These are phyloP conservation scores for Catonia carolina DNA, from an alignment of 2,888 invertebrate species.

Conservation along the genomic window DNA sequence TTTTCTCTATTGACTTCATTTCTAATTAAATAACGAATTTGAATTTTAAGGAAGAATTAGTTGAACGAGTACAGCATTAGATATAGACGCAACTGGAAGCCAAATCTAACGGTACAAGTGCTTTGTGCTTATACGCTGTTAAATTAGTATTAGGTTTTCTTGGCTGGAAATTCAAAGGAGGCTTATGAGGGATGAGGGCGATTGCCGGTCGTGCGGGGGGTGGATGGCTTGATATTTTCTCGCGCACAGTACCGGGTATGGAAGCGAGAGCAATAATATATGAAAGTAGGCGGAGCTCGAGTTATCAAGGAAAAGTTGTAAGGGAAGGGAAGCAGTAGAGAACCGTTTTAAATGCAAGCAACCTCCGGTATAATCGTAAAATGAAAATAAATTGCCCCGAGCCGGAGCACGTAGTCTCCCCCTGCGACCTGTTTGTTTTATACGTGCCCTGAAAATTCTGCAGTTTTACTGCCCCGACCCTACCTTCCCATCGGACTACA, in stretches of 20 bases:
- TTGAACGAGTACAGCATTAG: too few relatives aligned
- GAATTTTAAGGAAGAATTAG: too few relatives aligned
- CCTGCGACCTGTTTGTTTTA: conserved; percentile 29
- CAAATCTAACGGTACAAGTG: neutral
- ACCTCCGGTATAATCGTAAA: conserved; percentile 30
- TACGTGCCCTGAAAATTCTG: conserved; percentile 31
- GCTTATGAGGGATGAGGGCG: conserved; percentile 6
- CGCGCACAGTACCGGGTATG: conserved; percentile 16
- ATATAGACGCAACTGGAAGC: too few relatives aligned
- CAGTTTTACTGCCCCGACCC: conserved; percentile 16
- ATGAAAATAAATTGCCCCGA: conserved; percentile 31
- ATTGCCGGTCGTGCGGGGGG: neutral
- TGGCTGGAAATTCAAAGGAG: conserved; percentile 12
- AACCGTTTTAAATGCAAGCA: conserved; percentile 20
- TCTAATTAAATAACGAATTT: too few relatives aligned
- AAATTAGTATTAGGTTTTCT: conserved; percentile 13
- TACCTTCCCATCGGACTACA: neutral
- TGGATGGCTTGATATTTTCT: conserved; percentile 10
- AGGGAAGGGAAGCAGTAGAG: neutral
- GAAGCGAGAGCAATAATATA: conserved; percentile 17
- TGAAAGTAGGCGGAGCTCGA: conserved; percentile 16
- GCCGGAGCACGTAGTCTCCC: conserved; percentile 22
- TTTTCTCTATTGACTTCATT: too few relatives aligned
- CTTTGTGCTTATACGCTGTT: conserved; percentile 14
- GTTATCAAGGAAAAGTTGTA: conserved; percentile 20